Evolutionary conservation across 2,888 invertebrate genomes (phyloP).

Genomic region (Chrysomela aeneicollis): DNA sequence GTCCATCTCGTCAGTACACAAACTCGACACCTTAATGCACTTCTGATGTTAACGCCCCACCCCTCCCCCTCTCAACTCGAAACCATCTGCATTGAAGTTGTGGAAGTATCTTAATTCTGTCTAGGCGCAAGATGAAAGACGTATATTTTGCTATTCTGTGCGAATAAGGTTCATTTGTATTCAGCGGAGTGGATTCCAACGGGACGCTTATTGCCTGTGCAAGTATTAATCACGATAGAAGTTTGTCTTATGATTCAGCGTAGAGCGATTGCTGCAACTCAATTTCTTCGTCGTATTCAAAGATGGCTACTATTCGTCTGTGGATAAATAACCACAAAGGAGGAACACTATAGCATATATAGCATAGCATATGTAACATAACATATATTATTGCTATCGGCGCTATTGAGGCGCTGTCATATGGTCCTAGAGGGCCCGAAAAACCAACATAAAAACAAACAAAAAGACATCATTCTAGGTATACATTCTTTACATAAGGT

Average conservation of each 20-base stretch:
- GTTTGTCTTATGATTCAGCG: slow-evolving; percentile 20
- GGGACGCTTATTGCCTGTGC: slow-evolving; percentile 41
- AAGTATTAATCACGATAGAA: slow-evolving; percentile 24
- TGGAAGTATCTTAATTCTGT: not conserved
- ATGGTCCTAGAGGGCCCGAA: no score
- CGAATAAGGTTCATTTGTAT: slow-evolving; percentile 52
- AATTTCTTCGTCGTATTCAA: not conserved
- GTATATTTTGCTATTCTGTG: not conserved
- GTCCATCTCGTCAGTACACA: not conserved
- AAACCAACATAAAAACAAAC: no score
- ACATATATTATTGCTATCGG: no score
- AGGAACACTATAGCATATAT: no score
- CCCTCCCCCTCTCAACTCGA: not conserved
- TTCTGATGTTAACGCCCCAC: not conserved
- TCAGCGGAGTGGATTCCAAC: slow-evolving; percentile 52
- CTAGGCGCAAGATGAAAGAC: not conserved
- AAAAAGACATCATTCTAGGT: no score
- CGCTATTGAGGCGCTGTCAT: no score
- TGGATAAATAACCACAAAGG: no score
- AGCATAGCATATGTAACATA: no score
- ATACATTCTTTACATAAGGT: no score
- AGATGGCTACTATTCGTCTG: no score
- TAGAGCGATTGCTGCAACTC: not conserved
- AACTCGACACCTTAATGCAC: slow-evolving; percentile 2
- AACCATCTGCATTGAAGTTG: not conserved